These are phyloP conservation scores for Panopea generosa DNA, from an alignment of 2,888 invertebrate genomes.

Conservation along the genomic window DNA sequence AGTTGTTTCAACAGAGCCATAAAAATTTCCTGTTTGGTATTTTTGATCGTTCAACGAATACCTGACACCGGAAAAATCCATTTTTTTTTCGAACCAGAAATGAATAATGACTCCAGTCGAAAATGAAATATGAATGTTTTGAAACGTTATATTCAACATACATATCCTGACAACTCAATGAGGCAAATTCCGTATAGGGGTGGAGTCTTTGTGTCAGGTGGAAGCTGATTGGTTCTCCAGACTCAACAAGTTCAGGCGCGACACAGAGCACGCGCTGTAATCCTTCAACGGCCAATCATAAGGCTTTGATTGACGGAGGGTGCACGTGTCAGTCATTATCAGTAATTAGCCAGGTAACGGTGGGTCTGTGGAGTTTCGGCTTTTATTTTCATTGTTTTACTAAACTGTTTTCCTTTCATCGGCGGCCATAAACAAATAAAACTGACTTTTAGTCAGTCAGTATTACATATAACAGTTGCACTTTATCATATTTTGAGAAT, in stretches of 20 bases:
- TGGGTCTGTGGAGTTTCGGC: too few species aligned
- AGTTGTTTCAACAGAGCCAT: conserved; percentile 13
- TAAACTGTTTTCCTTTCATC: too few species aligned
- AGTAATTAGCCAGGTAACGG: conserved; percentile 18
- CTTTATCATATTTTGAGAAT: too few species aligned
- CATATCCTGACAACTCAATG: conserved; percentile 47
- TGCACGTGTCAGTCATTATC: conserved; percentile 23
- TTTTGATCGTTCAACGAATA: conserved; percentile 49
- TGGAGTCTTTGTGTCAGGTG: neutral
- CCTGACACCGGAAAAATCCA: conserved; percentile 53
- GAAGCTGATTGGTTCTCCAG: conserved; percentile 4
- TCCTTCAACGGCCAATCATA: conserved; percentile 44
- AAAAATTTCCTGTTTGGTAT: conserved; percentile 38
- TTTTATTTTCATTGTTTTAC: too few species aligned
- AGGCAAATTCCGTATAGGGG: neutral
- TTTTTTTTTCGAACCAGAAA: conserved; percentile 47
- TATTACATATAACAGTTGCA: too few species aligned
- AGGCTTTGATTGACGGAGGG: conserved; percentile 4
- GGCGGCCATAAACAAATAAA: too few species aligned
- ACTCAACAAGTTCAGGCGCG: neutral
- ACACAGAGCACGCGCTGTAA: conserved; percentile 46
- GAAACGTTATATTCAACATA: conserved; percentile 55
- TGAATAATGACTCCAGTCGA: conserved; percentile 53
- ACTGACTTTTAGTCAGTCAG: too few species aligned
- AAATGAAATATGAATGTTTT: conserved; percentile 60